Evolutionary conservation across 2,113 vertebrate genomes (phyloP).

Genomic region (Nesogale talazaci): DNA sequence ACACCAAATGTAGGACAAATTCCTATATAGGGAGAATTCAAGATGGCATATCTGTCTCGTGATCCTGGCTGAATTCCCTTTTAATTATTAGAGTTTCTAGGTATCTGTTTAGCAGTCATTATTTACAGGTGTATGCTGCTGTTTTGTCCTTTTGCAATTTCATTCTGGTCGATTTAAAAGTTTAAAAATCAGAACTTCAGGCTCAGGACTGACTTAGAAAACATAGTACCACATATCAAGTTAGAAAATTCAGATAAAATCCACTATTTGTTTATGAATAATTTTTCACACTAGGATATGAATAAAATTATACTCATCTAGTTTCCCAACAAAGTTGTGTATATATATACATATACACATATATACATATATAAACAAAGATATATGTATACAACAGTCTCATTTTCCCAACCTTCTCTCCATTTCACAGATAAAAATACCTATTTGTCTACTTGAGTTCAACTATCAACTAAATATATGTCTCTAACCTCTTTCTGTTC

Average conservation of each 20-base stretch:
- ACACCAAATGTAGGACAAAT: slow-evolving; percentile 46
- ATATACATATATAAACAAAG: too few species aligned
- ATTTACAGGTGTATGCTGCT: slow-evolving; percentile 13
- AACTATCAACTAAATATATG: background rate
- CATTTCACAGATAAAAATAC: background rate
- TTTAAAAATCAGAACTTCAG: slow-evolving; percentile 57
- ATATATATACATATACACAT: background rate
- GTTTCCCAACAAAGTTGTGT: background rate
- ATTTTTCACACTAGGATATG: slow-evolving; percentile 29
- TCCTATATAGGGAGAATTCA: background rate
- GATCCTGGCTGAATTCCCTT: slow-evolving; percentile 44
- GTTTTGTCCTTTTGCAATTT: slow-evolving; percentile 50
- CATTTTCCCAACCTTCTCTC: background rate
- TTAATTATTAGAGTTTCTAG: slow-evolving; percentile 60
- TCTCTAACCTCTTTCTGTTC: background rate
- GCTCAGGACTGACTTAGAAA: slow-evolving; percentile 57
- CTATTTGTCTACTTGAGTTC: background rate
- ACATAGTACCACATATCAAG: slow-evolving; percentile 38
- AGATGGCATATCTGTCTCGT: slow-evolving; percentile 12
- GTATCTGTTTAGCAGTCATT: slow-evolving; percentile 42
- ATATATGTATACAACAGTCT: background rate
- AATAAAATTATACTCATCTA: slow-evolving; percentile 2
- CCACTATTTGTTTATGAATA: slow-evolving; percentile 36
- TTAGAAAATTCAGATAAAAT: background rate
- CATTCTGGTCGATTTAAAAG: background rate